These are phyloP conservation scores for Lontra canadensis DNA, from an alignment of 2,113 vertebrate genomes.

Conservation along the genomic window DNA sequence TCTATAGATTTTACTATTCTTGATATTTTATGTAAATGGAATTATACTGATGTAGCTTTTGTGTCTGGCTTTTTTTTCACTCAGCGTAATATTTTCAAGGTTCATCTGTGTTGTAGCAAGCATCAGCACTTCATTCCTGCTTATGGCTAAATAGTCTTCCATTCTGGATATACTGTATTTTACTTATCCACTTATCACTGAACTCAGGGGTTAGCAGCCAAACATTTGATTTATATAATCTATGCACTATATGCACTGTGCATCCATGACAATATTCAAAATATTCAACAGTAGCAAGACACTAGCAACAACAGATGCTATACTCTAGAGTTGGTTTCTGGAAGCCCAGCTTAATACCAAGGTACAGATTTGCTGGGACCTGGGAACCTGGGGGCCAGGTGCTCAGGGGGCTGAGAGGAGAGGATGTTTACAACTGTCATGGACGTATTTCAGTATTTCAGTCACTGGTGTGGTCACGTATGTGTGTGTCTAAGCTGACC, in stretches of 20 bases:
- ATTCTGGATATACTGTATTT: background rate
- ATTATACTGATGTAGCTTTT: background rate
- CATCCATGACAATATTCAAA: background rate
- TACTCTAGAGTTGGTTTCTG: background rate
- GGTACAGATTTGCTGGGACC: background rate
- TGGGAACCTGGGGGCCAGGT: background rate
- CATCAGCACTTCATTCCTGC: background rate
- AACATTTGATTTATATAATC: background rate
- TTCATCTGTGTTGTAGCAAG: no score
- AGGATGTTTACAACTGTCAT: background rate
- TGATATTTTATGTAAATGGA: background rate
- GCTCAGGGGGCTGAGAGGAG: background rate
- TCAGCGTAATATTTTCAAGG: background rate
- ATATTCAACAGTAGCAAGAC: background rate
- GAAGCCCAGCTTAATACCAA: background rate
- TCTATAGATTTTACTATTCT: background rate
- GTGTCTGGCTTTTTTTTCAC: background rate
- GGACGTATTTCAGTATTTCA: background rate
- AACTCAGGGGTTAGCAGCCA: background rate
- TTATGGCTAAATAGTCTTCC: background rate
- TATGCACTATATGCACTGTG: background rate
- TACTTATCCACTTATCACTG: background rate
- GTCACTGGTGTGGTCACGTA: background rate
- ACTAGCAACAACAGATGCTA: background rate
- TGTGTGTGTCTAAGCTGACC: background rate